Percentiles rank a stretch among this genome's conserved stretches.
Evolutionary conservation across 2,888 invertebrate genomes (phyloP).

Genomic region (Neoscelio sp.): DNA sequence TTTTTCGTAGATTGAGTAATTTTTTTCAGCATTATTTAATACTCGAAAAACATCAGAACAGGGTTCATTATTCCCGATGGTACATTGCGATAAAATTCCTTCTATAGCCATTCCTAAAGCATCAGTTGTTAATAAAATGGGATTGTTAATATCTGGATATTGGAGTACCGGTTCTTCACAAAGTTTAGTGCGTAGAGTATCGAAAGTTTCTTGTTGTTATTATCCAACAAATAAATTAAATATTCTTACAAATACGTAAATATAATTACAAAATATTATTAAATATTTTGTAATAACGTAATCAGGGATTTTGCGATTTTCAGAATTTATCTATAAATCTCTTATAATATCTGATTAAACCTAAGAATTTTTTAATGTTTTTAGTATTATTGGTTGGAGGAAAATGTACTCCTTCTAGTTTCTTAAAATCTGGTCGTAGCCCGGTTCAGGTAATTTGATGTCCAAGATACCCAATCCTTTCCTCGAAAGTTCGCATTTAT

Average conservation of each 20-base stretch:
- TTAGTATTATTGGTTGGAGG: conserved; percentile 60
- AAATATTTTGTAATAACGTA: conserved; percentile 37
- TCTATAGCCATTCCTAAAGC: too few species aligned
- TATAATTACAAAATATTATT: too few species aligned
- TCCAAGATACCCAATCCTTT: too few species aligned
- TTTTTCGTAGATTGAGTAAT: not conserved
- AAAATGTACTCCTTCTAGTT: conserved; percentile 64
- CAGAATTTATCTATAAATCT: conserved; percentile 73
- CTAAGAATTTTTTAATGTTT: conserved; percentile 73
- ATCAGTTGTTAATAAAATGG: too few species aligned
- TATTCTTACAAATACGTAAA: too few species aligned
- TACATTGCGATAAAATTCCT: too few species aligned
- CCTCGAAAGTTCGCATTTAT: too few species aligned
- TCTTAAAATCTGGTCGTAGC: conserved; percentile 69
- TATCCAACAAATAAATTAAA: conserved; percentile 24
- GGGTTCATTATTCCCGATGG: too few species aligned
- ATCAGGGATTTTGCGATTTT: conserved; percentile 42
- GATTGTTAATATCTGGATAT: conserved; percentile 47
- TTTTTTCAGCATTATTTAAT: not conserved
- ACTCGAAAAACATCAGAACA: too few species aligned
- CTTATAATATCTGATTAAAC: conserved; percentile 75
- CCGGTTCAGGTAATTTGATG: too few species aligned
- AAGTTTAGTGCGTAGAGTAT: conserved; percentile 19
- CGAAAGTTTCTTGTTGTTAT: conserved; percentile 48
- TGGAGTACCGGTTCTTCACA: conserved; percentile 52